Base-by-base conservation (phyloP, 2,113 vertebrate species). In the Anhinga anhinga region DNA sequence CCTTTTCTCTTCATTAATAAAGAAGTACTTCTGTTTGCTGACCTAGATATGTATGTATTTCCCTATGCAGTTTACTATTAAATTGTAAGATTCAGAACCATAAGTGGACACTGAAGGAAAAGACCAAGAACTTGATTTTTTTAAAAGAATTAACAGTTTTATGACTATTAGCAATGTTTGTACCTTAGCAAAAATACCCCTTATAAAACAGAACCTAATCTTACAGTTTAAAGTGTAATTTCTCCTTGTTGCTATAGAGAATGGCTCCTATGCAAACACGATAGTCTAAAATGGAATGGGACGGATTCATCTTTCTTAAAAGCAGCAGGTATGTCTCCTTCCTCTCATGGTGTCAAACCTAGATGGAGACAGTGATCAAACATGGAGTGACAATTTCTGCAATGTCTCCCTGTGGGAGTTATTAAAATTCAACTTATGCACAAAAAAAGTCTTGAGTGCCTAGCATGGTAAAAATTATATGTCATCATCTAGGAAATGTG, bases 281-380 rank as follows among this genome's bases (percentile, higher is more conserved):
- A 76, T 52, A 69, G 5, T 50, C 16, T 61, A 65, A 66, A 95
- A 82, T 65, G 34, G 65, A 88, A 83, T 65, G 11, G 38, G 69
- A 78, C 87, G 30, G 44, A 84, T 84, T 95, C 30, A 55, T 81
- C 56, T 87, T 93, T 58, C 80, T 84, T 95, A 86, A 76, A 82
- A 94, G 25, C 4, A 69, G 47, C 49, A 94, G 53, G 66, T 87
- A 79, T 65, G 34, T 59, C 62, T 95, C 30, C 66, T 91, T 67
- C 26, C 30, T 84, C 44, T 85, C 27, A 26, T 7, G n/a, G 44
- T 67, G 77, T 78, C 88, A 96, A 86, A 81, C 13, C 49, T 78
- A 69, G 72, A 91, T 61, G 88, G 59, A 94, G 86, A 74, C 11
- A 85, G 84, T 69, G 80, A 94, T 97, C 93, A 96, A 96, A 95